A percentile compares a stretch with the other conserved stretches of the same genome.
Evolutionary conservation across 2,113 vertebrate species (phyloP).

Genomic region (Cricetomys ansorgei): DNA sequence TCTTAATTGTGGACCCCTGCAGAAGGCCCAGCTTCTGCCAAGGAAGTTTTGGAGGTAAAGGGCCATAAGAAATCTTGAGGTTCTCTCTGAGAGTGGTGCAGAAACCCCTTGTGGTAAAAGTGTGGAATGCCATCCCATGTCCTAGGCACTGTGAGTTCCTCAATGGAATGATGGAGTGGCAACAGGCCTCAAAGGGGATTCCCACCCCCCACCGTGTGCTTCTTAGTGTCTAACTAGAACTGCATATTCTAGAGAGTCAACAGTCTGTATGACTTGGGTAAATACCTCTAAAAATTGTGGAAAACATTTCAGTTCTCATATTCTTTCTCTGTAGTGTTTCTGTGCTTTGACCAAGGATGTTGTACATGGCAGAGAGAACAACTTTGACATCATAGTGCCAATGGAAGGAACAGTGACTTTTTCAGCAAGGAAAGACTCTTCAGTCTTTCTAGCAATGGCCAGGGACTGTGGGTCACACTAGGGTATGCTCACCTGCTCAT

Average conservation of each 20-base stretch:
- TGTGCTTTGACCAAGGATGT: background rate
- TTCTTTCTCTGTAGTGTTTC: background rate
- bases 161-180: too few relatives aligned
- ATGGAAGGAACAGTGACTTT: background rate
- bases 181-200: background rate
- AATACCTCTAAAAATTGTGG: background rate
- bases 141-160: background rate
- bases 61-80: background rate
- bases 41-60: background rate
- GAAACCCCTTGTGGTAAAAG: background rate
- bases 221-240: background rate
- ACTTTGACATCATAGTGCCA: background rate
- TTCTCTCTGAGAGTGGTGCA: background rate
- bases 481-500: slow-evolving; percentile 92
- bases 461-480: fast-evolving
- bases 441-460: background rate
- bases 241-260: background rate
- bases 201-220: too few relatives aligned
- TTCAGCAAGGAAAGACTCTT: background rate
- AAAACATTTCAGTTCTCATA: background rate
- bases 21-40: background rate
- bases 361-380: fast-evolving
- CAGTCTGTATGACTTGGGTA: background rate
- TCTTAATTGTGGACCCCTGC: background rate
- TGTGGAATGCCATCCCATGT: background rate